Evolutionary conservation across 2,113 vertebrate genomes (phyloP).

Genomic region (Takifugu bimaculatus): DNA sequence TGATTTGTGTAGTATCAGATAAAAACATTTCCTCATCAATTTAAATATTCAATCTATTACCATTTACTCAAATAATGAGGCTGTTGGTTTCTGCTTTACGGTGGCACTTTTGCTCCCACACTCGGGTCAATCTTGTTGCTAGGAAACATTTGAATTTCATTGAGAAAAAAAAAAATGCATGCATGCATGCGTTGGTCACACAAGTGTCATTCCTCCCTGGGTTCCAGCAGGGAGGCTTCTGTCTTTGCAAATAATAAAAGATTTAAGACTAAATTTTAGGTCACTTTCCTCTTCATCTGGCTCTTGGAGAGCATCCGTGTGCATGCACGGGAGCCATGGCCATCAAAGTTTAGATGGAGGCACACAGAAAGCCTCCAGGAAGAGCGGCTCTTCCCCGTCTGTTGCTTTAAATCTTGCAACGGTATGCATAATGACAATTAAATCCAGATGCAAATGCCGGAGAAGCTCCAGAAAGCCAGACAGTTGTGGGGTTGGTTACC

Average conservation of each 20-base stretch:
- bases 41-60: too few relatives aligned
- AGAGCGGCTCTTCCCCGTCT: not conserved
- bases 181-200: not conserved
- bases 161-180: conserved; percentile 21
- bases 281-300: conserved; percentile 5
- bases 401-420: conserved; percentile 21
- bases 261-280: conserved; percentile 5
- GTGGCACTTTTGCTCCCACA: conserved; percentile 21
- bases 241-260: too few relatives aligned
- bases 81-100: conserved; percentile 8
- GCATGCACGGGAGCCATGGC: conserved; percentile 2
- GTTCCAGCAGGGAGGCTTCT: not conserved
- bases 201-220: not conserved
- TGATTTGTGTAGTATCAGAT: too few relatives aligned
- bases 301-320: not conserved
- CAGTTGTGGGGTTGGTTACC: conserved; percentile 1
- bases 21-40: too few relatives aligned
- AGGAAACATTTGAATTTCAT: conserved; percentile 58
- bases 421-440: conserved; percentile 7
- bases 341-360: conserved; percentile 2
- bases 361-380: conserved; percentile 3
- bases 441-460: conserved; percentile 30
- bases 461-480: not conserved
- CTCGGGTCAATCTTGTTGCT: conserved; percentile 43
- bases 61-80: too few relatives aligned